Conservation (phyloP, 2,888 invertebrate species). For the Lepidocyrtinus sp. region DNA sequence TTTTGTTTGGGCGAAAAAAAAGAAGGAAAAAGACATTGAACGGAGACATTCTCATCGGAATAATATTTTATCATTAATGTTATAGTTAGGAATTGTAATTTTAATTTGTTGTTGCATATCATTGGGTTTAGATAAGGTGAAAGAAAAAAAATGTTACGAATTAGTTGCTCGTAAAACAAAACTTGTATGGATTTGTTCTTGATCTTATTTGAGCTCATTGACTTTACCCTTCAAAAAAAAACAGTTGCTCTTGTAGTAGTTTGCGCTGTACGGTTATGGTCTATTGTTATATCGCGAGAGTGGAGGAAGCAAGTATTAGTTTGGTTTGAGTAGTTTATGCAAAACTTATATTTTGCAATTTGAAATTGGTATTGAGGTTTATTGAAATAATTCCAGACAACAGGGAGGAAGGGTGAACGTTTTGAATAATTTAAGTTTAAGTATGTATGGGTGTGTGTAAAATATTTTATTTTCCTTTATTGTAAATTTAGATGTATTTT, state of each 20-base stretch:
- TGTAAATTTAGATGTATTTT: constrained; percentile 18
- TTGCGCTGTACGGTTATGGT: neutral
- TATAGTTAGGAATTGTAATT: neutral
- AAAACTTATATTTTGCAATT: neutral
- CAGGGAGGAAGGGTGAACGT: constrained; percentile 4
- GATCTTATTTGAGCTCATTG: constrained; percentile 41
- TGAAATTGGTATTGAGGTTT: neutral
- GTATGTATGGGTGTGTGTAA: constrained; percentile 3
- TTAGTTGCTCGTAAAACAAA: neutral
- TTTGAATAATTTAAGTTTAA: constrained; percentile 21
- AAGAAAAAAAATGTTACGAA: neutral
- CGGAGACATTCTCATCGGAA: neutral
- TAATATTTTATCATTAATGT: neutral
- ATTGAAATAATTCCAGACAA: neutral
- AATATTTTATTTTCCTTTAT: neutral
- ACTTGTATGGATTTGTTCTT: constrained; percentile 20
- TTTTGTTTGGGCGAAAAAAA: neutral
- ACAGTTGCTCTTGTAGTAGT: neutral
- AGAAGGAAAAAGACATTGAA: neutral
- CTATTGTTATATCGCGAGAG: neutral
- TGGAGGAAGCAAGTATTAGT: constrained; percentile 1
- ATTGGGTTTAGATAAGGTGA: neutral
- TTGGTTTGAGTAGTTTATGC: neutral
- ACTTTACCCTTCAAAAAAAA: constrained; percentile 12
- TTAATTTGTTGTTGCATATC: neutral